Evolutionary conservation across 2,113 vertebrate genomes (phyloP).

Genomic region (Ochotona princeps): DNA sequence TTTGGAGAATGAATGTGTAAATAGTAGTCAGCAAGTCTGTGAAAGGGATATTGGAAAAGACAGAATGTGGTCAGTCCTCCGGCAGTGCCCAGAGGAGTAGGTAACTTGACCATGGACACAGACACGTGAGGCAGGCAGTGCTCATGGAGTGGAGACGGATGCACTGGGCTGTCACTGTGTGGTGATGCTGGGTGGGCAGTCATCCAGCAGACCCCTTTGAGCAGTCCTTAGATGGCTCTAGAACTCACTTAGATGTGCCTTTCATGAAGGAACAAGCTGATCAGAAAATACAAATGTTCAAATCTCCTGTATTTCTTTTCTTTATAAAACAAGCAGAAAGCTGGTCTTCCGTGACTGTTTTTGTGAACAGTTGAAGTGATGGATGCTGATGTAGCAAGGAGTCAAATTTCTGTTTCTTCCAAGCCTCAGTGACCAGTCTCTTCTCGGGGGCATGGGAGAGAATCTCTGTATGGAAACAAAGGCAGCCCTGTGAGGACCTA

Average conservation of each 20-base stretch:
- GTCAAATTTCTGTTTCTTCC: neutral
- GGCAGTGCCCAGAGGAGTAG: neutral
- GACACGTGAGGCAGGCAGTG: neutral
- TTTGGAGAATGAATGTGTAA: neutral
- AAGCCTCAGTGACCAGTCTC: neutral
- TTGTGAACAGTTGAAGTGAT: neutral
- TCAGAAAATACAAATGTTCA: neutral
- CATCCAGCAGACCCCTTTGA: neutral
- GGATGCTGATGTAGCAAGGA: neutral
- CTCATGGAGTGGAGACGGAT: neutral
- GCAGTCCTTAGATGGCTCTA: neutral
- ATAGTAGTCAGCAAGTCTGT: neutral
- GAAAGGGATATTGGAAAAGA: conserved; percentile 12
- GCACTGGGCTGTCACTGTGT: too few relatives aligned
- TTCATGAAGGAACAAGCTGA: neutral
- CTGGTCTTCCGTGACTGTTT: neutral
- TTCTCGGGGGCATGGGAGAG: too few relatives aligned
- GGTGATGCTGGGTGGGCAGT: neutral
- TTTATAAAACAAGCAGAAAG: neutral
- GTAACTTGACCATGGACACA: neutral
- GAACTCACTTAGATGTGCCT: neutral
- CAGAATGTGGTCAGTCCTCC: neutral
- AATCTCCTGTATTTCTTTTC: conserved; percentile 4
- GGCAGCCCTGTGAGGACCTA: neutral
- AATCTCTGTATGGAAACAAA: neutral